phyloP scores from a whole-genome alignment of 2,797 vertebrate genomes.

The Sebastes diaconus region DNA sequence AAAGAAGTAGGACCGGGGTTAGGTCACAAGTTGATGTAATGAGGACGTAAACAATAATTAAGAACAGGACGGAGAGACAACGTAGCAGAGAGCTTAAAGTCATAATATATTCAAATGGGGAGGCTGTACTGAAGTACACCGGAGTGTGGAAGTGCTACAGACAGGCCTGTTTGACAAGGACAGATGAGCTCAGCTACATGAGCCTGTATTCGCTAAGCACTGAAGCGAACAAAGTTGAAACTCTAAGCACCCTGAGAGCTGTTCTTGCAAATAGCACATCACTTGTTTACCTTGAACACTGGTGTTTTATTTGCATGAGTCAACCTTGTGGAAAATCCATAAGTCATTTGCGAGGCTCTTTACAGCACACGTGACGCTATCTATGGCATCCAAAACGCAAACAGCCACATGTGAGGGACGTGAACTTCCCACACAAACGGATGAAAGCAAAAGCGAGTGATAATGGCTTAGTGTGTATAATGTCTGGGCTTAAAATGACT shows the following conservation, averaged over 20 bases:
- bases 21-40: slow-evolving; percentile 38
- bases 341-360: slow-evolving; percentile 69
- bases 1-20: slow-evolving; percentile 6
- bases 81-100: background rate
- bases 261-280: slow-evolving; percentile 51
- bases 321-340: slow-evolving; percentile 81
- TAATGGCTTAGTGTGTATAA: slow-evolving; percentile 27
- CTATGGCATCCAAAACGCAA: slow-evolving; percentile 43
- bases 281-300: slow-evolving; percentile 74
- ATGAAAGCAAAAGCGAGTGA: slow-evolving; percentile 16
- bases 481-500: background rate
- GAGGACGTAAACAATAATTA: slow-evolving; percentile 17
- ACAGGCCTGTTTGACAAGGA: slow-evolving; percentile 55
- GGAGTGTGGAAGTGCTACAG: slow-evolving; percentile 16
- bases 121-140: background rate
- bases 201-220: slow-evolving; percentile 48
- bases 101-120: background rate
- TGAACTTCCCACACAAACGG: slow-evolving; percentile 24
- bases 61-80: background rate
- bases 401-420: slow-evolving; percentile 10
- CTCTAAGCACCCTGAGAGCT: slow-evolving; percentile 45
- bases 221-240: slow-evolving; percentile 54
- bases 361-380: slow-evolving; percentile 39
- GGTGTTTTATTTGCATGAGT: slow-evolving; percentile 77
- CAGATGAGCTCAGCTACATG: slow-evolving; percentile 54